Conservation (phyloP, 92 coral and sea anemone genomes). For the Parazoanthus darwini region DNA sequence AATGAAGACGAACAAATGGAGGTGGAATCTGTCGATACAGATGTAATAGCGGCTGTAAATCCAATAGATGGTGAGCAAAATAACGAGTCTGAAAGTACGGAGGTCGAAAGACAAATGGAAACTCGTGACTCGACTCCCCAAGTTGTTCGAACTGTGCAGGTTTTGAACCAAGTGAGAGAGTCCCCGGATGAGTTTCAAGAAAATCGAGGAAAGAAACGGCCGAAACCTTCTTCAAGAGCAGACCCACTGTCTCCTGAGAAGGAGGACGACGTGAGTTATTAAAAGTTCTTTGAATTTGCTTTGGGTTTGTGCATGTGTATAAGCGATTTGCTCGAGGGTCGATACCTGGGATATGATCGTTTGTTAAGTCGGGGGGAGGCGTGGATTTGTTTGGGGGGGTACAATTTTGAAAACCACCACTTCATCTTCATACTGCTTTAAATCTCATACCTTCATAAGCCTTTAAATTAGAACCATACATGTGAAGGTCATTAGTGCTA, state of each 20-base stretch:
- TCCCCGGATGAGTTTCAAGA: constrained; percentile 73
- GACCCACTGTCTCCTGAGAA: constrained; percentile 74
- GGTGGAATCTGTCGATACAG: background rate
- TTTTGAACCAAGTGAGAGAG: constrained; percentile 43
- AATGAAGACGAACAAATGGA: constrained; percentile 9
- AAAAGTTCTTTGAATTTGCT: background rate
- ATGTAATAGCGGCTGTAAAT: constrained; percentile 3
- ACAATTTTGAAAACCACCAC: no score
- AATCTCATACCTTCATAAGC: no score
- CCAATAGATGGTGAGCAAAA: background rate
- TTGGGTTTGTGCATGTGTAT: background rate
- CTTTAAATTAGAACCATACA: no score
- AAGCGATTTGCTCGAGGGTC: background rate
- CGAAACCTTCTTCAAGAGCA: constrained; percentile 48
- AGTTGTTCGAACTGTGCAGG: constrained; percentile 35
- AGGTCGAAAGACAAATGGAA: constrained; percentile 16
- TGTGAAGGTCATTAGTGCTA: no score
- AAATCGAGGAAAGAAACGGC: constrained; percentile 54
- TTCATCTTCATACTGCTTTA: no score
- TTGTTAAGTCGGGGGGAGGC: no score
- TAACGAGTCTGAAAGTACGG: background rate
- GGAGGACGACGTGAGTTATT: constrained; percentile 78
- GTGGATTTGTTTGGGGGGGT: no score
- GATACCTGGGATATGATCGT: no score
- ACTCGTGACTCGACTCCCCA: constrained; percentile 39